These are phyloP conservation scores for Pungitius pungitius DNA, from an alignment of 2,113 vertebrate genomes.

Conservation along the genomic window DNA sequence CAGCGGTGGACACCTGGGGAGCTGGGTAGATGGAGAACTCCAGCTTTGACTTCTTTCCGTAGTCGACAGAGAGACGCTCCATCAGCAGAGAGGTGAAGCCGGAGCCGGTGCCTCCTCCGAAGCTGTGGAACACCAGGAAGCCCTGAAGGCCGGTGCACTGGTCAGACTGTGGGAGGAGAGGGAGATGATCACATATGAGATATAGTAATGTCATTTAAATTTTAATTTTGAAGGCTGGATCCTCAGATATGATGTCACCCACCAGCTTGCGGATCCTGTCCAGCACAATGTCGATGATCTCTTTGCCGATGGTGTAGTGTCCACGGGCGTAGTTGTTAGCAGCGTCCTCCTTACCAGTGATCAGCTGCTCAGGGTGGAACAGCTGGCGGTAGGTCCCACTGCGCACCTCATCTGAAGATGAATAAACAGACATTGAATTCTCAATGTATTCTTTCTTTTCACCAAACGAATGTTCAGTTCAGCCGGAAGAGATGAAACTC, in stretches of 20 bases:
- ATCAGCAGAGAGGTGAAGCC: slow-evolving; percentile 89
- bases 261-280: slow-evolving; percentile 36
- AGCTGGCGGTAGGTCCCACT: slow-evolving; percentile 70
- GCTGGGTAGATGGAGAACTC: slow-evolving; percentile 86
- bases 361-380: slow-evolving; percentile 79
- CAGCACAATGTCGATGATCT: slow-evolving; percentile 24
- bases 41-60: slow-evolving; percentile 89
- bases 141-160: slow-evolving; percentile 68
- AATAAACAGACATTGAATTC: too few species aligned
- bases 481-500: slow-evolving; percentile 5
- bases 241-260: neutral
- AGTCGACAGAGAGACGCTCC: slow-evolving; percentile 92
- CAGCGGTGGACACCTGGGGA: slow-evolving; percentile 81
- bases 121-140: slow-evolving; percentile 58
- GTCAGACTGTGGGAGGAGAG: slow-evolving; percentile 51
- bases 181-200: neutral
- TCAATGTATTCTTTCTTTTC: too few species aligned
- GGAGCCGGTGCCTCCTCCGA: slow-evolving; percentile 68
- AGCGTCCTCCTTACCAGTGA: slow-evolving; percentile 75
- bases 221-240: too few species aligned
- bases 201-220: too few species aligned
- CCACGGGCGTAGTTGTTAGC: slow-evolving; percentile 76
- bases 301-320: slow-evolving; percentile 61
- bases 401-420: slow-evolving; percentile 64
- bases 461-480: too few species aligned